Evolutionary conservation across 2,888 invertebrate genomes (phyloP).

Genomic region (Hipparchia semele): DNA sequence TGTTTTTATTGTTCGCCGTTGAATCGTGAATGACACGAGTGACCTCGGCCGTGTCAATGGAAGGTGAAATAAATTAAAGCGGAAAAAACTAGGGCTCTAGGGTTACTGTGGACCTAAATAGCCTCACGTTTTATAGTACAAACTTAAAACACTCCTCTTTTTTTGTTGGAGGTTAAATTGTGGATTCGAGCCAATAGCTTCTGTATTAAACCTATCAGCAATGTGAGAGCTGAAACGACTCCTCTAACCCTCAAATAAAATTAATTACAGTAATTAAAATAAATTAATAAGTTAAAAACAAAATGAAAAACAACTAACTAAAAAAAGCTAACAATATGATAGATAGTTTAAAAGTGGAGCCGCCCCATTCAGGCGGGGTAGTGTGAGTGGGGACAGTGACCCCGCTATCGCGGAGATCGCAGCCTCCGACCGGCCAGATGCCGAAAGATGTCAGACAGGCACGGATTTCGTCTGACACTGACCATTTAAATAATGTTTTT

Average conservation of each 20-base stretch:
- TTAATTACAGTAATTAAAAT: background rate
- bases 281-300: background rate
- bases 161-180: too few relatives aligned
- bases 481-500: too few relatives aligned
- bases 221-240: background rate
- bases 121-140: background rate
- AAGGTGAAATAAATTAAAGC: slow-evolving; percentile 52
- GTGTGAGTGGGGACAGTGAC: slow-evolving; percentile 74
- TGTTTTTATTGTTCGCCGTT: slow-evolving; percentile 35
- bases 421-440: slow-evolving; percentile 82
- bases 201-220: background rate
- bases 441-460: slow-evolving; percentile 78
- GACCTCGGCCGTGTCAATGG: slow-evolving; percentile 64
- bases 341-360: slow-evolving; percentile 3
- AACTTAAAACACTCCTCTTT: too few relatives aligned
- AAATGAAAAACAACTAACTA: too few relatives aligned
- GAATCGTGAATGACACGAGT: slow-evolving; percentile 50
- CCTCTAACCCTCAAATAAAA: background rate
- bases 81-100: slow-evolving; percentile 42
- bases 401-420: slow-evolving; percentile 76
- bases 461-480: slow-evolving; percentile 49
- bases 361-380: slow-evolving; percentile 28
- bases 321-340: slow-evolving; percentile 2
- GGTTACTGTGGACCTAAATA: background rate
- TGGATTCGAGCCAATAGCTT: too few relatives aligned